Percentiles rank a stretch among this genome's conserved stretches.
Conservation (phyloP, 2,113 vertebrate species). For the Tupaia chinensis region DNA sequence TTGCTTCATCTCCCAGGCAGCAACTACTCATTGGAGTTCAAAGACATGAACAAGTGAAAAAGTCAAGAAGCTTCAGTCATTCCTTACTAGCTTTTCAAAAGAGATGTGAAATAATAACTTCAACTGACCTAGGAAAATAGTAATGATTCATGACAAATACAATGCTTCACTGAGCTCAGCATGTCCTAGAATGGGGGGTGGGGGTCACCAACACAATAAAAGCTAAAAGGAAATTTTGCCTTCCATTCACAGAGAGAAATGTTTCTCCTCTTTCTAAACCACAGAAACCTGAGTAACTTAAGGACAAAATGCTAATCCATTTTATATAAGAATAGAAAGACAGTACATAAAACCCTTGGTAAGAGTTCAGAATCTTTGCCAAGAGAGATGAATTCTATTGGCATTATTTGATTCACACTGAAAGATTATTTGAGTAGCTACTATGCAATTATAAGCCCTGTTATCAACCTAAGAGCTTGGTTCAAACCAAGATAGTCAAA, state of each 20-base stretch:
- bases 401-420: not conserved
- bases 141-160: constrained; percentile 13
- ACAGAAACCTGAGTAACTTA: constrained; percentile 33
- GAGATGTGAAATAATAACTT: constrained; percentile 45
- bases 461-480: not conserved
- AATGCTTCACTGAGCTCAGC: not conserved
- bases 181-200: not conserved
- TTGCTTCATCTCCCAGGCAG: constrained; percentile 16
- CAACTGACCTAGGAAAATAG: constrained; percentile 52
- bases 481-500: not conserved
- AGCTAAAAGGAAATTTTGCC: constrained; percentile 46
- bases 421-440: not conserved
- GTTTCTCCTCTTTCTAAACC: constrained; percentile 41
- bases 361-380: not conserved
- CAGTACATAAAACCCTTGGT: not conserved
- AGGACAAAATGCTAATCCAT: not conserved
- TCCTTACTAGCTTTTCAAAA: not conserved
- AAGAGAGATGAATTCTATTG: not conserved
- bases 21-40: not conserved
- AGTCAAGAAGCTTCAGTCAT: constrained; percentile 14
- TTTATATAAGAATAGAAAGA: constrained; percentile 35
- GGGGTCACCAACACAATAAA: not conserved
- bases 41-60: constrained; percentile 22
- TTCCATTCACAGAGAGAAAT: constrained; percentile 35
- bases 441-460: not conserved